Evolutionary conservation across 1,140 invertebrate genomes (phyloP).

Genomic region (Varroa destructor): DNA sequence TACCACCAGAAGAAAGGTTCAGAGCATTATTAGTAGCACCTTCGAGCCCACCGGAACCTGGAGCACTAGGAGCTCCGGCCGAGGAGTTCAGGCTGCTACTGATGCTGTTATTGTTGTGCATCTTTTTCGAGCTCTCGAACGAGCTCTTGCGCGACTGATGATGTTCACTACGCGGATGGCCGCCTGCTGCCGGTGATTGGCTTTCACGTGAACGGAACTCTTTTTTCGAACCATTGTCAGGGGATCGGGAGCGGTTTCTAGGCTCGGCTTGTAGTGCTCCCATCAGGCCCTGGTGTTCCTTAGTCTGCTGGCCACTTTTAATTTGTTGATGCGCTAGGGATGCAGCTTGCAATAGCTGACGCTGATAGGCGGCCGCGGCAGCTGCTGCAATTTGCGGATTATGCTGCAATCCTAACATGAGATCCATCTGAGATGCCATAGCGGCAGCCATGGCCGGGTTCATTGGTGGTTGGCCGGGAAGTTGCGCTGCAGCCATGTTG

Average conservation of each 20-base stretch:
- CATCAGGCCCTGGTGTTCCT: too few relatives aligned
- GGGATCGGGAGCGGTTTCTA: constrained; percentile 11
- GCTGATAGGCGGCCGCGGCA: constrained; percentile 18
- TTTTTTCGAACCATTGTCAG: background rate
- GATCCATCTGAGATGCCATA: constrained; percentile 1
- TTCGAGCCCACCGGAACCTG: background rate
- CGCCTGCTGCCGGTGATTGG: constrained; percentile 6
- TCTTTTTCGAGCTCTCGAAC: constrained; percentile 27
- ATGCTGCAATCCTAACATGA: constrained; percentile 24
- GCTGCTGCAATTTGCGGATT: constrained; percentile 20
- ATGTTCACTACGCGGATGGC: constrained; percentile 13
- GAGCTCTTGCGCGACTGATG: constrained; percentile 22
- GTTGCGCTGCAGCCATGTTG: background rate
- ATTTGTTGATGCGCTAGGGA: constrained; percentile 4
- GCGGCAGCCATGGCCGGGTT: background rate
- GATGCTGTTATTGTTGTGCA: constrained; percentile 24
- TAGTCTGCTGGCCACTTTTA: too few relatives aligned
- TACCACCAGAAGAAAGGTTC: constrained; percentile 2
- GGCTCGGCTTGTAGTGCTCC: background rate
- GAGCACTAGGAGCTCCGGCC: background rate
- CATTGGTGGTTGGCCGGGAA: background rate
- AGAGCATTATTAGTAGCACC: background rate
- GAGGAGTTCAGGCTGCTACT: constrained; percentile 14
- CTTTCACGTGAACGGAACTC: constrained; percentile 23
- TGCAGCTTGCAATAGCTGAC: constrained; percentile 11